Percentiles rank a stretch among this genome's conserved stretches.
Conservation (phyloP, 1,140 invertebrate species). For the Littorina saxatilis region DNA sequence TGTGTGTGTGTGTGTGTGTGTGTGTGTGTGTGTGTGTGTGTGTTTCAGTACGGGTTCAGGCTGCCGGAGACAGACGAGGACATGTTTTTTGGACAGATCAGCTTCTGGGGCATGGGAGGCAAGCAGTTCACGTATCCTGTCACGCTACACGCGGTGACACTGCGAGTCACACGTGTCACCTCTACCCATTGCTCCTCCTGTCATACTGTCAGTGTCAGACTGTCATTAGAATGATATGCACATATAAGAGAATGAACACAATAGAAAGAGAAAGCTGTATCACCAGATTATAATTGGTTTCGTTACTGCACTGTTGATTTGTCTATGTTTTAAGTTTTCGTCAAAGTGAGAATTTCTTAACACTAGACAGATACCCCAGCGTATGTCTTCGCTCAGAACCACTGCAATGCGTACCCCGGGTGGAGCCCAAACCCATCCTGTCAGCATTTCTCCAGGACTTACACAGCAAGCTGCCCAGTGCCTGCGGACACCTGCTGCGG, state of each 20-base stretch:
- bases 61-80: conserved; percentile 69
- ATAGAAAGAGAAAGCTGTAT: too few relatives aligned
- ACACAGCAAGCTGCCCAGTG: conserved; percentile 54
- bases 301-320: too few relatives aligned
- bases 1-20: conserved; percentile 21
- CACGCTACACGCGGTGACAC: too few relatives aligned
- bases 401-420: conserved; percentile 50
- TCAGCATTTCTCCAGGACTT: conserved; percentile 61
- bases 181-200: too few relatives aligned
- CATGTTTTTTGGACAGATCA: conserved; percentile 66
- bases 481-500: conserved; percentile 57
- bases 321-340: too few relatives aligned
- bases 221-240: too few relatives aligned
- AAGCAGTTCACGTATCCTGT: conserved; percentile 72
- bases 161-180: too few relatives aligned
- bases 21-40: conserved; percentile 7
- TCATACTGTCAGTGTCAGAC: too few relatives aligned
- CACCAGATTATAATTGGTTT: too few relatives aligned
- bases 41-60: conserved; percentile 71
- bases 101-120: conserved; percentile 58
- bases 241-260: too few relatives aligned
- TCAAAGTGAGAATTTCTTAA: too few relatives aligned
- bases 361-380: conserved; percentile 54
- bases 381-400: conserved; percentile 57
- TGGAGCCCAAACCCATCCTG: conserved; percentile 59